A percentile compares a stretch with the other conserved stretches of the same genome.
phyloP scores from a whole-genome alignment of 2,113 vertebrate species.

The Apus apus region DNA sequence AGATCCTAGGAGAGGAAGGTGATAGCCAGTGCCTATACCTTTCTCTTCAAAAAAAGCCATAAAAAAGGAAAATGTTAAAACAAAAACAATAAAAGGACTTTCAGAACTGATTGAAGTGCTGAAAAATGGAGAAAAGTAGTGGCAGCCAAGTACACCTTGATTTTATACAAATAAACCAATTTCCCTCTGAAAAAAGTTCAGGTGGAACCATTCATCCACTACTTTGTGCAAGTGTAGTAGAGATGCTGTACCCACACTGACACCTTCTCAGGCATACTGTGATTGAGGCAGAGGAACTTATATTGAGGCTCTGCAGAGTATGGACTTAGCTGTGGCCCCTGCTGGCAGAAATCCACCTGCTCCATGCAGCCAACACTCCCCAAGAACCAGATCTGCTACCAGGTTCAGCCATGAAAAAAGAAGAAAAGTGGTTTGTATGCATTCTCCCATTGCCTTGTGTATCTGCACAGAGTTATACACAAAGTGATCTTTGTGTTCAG shows the following conservation, averaged over 20 bases:
- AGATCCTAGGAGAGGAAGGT: neutral
- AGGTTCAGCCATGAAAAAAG: neutral
- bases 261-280: neutral
- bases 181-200: neutral
- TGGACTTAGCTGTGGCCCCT: neutral
- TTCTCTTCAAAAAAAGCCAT: neutral
- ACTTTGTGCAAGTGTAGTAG: neutral
- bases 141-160: neutral
- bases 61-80: neutral
- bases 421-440: neutral
- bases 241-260: accelerated
- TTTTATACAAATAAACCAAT: neutral
- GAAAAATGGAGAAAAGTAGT: neutral
- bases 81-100: neutral
- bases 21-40: neutral
- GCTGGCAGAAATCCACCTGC: no score
- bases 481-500: neutral
- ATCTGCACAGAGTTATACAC: neutral
- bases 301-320: neutral
- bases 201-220: neutral
- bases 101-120: neutral
- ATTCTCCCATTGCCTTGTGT: neutral
- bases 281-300: neutral
- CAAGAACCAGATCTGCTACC: accelerated
- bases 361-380: no score